Percentiles rank a stretch among this genome's conserved stretches.
These are phyloP conservation scores for Hydraecia micacea DNA, from an alignment of 2,888 invertebrate species.

Conservation along the genomic window DNA sequence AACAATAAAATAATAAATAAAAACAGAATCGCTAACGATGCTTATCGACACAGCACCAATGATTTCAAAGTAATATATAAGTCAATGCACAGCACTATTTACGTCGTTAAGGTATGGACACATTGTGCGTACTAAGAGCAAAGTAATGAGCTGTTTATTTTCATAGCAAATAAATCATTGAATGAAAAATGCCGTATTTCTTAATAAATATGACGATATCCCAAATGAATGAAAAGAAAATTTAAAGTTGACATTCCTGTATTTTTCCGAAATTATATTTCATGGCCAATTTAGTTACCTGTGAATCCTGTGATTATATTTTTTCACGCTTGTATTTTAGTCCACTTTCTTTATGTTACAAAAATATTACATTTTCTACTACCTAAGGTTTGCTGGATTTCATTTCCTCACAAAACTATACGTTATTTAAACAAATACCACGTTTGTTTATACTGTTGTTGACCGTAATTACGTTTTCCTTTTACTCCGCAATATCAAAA, in stretches of 20 bases:
- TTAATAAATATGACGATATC: too few species aligned
- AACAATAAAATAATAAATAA: constrained; percentile 60
- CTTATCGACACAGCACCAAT: constrained; percentile 73
- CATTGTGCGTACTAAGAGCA: constrained; percentile 11
- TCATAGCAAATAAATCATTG: not conserved
- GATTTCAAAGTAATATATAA: too few species aligned
- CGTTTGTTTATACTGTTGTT: not conserved
- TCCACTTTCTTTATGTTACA: not conserved
- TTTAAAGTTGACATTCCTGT: too few species aligned
- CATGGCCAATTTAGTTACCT: too few species aligned
- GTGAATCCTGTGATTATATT: too few species aligned
- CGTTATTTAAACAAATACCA: not conserved
- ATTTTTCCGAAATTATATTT: too few species aligned
- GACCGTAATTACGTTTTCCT: not conserved
- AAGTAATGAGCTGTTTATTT: constrained; percentile 7
- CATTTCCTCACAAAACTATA: not conserved
- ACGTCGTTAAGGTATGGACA: constrained; percentile 70
- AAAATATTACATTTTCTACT: not conserved
- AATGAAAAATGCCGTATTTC: not conserved
- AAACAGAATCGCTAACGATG: constrained; percentile 82
- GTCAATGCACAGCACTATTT: constrained; percentile 76
- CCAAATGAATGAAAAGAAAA: too few species aligned
- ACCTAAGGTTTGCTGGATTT: not conserved
- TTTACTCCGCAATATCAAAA: not conserved
- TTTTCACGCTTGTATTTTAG: not conserved